Conservation (phyloP, 1,140 invertebrate genomes). For the Magallana gigas region DNA sequence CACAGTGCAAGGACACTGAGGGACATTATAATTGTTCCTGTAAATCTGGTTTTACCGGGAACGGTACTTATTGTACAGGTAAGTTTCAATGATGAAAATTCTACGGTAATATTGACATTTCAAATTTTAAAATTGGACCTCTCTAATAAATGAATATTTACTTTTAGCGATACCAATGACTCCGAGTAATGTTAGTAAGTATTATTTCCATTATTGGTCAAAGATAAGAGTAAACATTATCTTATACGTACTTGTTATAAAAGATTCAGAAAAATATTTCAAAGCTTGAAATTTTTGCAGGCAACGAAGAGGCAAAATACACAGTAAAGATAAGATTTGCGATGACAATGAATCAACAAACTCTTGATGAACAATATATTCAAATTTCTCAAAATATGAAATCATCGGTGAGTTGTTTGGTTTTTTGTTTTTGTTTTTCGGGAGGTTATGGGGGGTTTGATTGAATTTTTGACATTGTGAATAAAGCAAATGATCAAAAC, state of each 20-base stretch:
- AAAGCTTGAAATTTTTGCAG: neutral
- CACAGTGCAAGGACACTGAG: conserved; percentile 5
- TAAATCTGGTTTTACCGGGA: conserved; percentile 22
- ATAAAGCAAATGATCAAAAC: neutral
- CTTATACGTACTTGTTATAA: neutral
- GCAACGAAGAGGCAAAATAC: neutral
- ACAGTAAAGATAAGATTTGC: neutral
- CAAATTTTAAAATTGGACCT: neutral
- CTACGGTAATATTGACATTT: neutral
- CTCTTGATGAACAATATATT: neutral
- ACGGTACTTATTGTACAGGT: conserved; percentile 9
- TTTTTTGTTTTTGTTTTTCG: neutral
- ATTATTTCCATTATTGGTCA: neutral
- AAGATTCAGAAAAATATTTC: neutral
- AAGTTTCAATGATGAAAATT: neutral
- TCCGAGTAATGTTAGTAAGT: neutral
- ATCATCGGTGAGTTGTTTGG: neutral
- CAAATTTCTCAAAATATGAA: neutral
- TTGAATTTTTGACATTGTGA: too few species aligned
- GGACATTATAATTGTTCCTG: conserved; percentile 2
- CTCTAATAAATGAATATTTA: neutral
- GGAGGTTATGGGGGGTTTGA: neutral
- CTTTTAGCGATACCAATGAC: neutral
- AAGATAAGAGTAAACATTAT: neutral
- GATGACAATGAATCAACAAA: neutral